These are phyloP conservation scores for Agapetus fuscipes DNA, from an alignment of 2,888 invertebrate genomes.

Conservation along the genomic window DNA sequence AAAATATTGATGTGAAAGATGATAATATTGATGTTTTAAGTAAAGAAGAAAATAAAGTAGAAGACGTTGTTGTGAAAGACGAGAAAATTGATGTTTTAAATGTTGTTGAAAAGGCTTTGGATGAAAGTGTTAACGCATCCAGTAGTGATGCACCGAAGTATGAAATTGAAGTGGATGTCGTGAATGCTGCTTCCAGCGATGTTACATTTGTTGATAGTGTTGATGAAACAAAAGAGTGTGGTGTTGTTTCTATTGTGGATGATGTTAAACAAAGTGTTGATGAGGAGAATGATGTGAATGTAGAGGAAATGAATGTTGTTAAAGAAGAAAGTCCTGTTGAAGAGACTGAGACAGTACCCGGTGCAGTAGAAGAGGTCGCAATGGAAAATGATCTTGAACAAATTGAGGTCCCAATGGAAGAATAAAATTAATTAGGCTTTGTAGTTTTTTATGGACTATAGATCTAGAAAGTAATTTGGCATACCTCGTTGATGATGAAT, in stretches of 20 bases:
- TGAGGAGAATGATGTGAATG: background rate
- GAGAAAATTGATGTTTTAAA: background rate
- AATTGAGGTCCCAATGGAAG: slow-evolving; percentile 4
- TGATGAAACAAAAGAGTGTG: background rate
- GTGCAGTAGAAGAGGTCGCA: too few species aligned
- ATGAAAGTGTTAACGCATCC: too few species aligned
- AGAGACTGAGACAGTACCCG: background rate
- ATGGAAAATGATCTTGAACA: too few species aligned
- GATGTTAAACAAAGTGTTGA: slow-evolving; percentile 1
- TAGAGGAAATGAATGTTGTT: background rate
- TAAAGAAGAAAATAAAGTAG: too few species aligned
- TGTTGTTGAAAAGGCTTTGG: too few species aligned
- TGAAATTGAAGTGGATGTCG: too few species aligned
- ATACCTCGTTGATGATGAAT: too few species aligned
- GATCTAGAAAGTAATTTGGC: too few species aligned
- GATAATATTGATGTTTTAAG: background rate
- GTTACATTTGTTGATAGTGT: background rate
- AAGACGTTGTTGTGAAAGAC: background rate
- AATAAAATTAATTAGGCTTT: background rate
- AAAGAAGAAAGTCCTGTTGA: background rate
- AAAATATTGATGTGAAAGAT: background rate
- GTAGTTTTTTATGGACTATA: too few species aligned
- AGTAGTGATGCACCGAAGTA: too few species aligned
- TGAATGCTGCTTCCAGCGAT: background rate
- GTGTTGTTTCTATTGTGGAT: background rate